phyloP scores from a whole-genome alignment of 2,797 vertebrate species.

The Hozukius guyotensis region DNA sequence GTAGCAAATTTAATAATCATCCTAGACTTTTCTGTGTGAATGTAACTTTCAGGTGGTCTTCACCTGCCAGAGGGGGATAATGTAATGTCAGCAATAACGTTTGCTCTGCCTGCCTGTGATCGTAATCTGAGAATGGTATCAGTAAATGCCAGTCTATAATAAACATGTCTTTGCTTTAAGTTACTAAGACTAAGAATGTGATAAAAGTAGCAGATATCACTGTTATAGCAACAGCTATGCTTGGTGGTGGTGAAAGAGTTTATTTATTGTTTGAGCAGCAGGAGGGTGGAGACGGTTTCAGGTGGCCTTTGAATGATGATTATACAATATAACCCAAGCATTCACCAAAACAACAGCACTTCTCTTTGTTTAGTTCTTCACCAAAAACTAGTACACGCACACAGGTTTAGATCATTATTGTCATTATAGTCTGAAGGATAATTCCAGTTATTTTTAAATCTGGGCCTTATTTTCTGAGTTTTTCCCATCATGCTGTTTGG shows the following conservation, averaged over 20 bases:
- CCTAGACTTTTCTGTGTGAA: slow-evolving; percentile 68
- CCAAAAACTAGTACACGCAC: neutral
- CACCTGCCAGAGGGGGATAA: slow-evolving; percentile 31
- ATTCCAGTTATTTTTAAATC: slow-evolving; percentile 19
- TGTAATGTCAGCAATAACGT: slow-evolving; percentile 44
- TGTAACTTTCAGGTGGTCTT: slow-evolving; percentile 69
- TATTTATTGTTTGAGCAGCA: slow-evolving; percentile 71
- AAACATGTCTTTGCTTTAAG: slow-evolving; percentile 58
- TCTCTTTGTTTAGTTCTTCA: slow-evolving; percentile 9
- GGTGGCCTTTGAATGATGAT: slow-evolving; percentile 58
- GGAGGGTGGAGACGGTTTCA: slow-evolving; percentile 42
- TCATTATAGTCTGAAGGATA: neutral
- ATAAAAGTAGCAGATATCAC: slow-evolving; percentile 78
- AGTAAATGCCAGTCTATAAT: slow-evolving; percentile 29
- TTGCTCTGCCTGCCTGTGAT: slow-evolving; percentile 35
- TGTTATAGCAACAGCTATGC: slow-evolving; percentile 60
- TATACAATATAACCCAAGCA: slow-evolving; percentile 23
- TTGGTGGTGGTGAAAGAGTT: slow-evolving; percentile 47
- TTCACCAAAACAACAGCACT: slow-evolving; percentile 37
- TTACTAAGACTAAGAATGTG: slow-evolving; percentile 75
- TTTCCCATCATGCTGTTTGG: slow-evolving; percentile 1
- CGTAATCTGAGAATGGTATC: slow-evolving; percentile 22
- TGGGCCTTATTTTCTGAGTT: slow-evolving; percentile 6
- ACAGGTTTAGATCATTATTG: slow-evolving; percentile 1
- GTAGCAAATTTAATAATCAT: slow-evolving; percentile 74